These are phyloP conservation scores for Callosobruchus maculatus DNA, from an alignment of 2,888 invertebrate genomes.

Conservation along the genomic window DNA sequence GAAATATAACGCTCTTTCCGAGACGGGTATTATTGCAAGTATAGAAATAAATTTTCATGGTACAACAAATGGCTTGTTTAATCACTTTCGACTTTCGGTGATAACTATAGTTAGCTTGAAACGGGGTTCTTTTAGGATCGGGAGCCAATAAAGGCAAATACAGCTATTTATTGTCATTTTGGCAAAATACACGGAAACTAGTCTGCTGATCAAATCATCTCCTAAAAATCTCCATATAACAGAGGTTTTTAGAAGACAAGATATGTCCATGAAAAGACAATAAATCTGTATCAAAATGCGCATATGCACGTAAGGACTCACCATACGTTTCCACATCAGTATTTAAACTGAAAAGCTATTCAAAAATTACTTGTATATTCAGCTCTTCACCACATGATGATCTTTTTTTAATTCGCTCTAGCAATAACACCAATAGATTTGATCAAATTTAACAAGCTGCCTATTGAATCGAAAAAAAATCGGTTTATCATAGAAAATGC, in stretches of 20 bases:
- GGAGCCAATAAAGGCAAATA: conserved; percentile 5
- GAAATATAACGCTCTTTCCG: not conserved
- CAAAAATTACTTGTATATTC: too few species aligned
- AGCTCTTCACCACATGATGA: too few species aligned
- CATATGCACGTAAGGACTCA: too few species aligned
- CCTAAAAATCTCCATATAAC: not conserved
- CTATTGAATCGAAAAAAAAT: too few species aligned
- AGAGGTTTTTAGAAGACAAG: not conserved
- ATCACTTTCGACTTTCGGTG: conserved; percentile 17
- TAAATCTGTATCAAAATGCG: too few species aligned
- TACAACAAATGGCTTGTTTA: conserved; percentile 29
- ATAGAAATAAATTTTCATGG: conserved; percentile 26
- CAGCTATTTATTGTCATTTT: conserved; percentile 23
- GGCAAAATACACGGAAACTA: conserved; percentile 21
- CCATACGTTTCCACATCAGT: too few species aligned
- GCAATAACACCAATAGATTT: too few species aligned
- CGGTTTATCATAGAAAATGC: too few species aligned
- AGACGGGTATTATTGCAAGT: conserved; percentile 34
- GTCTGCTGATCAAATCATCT: not conserved
- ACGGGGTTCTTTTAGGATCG: not conserved
- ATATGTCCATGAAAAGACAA: not conserved
- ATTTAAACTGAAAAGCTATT: too few species aligned
- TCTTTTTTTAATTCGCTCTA: too few species aligned
- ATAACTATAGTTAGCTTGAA: not conserved
- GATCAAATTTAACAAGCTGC: too few species aligned